A percentile compares a stretch with the other conserved stretches of the same genome.
phyloP scores from a whole-genome alignment of 2,113 vertebrate genomes.

The Hyperopisus bebe region DNA sequence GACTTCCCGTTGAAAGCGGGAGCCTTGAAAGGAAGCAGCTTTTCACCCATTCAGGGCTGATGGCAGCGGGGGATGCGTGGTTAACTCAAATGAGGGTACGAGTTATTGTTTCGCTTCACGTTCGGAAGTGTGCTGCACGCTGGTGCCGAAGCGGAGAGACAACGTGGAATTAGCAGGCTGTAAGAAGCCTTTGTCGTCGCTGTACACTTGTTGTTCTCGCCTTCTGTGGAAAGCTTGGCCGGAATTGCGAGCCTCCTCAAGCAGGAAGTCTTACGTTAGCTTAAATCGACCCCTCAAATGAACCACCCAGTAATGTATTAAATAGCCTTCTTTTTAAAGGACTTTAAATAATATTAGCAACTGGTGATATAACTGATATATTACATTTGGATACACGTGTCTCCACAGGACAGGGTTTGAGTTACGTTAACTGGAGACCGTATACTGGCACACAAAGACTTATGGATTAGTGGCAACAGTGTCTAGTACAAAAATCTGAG shows the following conservation, averaged over 20 bases:
- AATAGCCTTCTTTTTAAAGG: background rate
- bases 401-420: background rate
- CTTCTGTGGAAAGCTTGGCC: background rate
- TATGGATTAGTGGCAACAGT: background rate
- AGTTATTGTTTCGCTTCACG: background rate
- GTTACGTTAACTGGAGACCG: background rate
- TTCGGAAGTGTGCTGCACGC: background rate
- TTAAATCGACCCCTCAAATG: background rate
- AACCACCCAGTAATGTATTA: background rate
- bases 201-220: background rate
- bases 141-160: background rate
- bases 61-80: background rate
- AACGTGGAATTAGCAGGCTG: background rate
- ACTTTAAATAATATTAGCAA: background rate
- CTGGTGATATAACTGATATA: background rate
- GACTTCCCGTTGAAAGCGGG: background rate
- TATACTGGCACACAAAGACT: background rate
- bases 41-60: conserved; percentile 4
- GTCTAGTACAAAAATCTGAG: background rate
- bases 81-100: background rate
- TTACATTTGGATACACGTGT: background rate
- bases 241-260: background rate
- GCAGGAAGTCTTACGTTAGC: background rate
- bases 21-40: conserved; percentile 2
- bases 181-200: background rate